phyloP scores from a whole-genome alignment of 2,113 vertebrate genomes.

The Aythya baeri region DNA sequence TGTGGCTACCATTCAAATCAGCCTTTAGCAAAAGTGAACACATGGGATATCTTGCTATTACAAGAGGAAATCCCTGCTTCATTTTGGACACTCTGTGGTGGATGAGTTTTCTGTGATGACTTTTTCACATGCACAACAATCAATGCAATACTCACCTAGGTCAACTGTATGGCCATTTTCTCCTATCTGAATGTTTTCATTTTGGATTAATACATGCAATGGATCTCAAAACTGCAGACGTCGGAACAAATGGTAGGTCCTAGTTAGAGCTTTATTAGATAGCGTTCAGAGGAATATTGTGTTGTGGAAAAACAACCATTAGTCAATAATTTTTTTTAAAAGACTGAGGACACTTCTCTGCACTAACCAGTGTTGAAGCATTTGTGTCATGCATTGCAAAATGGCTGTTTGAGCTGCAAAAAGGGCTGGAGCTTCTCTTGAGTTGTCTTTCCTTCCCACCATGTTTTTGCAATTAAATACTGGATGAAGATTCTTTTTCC shows the following conservation, averaged over 20 bases:
- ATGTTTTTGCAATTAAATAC: constrained; percentile 61
- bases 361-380: neutral
- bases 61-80: neutral
- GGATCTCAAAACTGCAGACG: neutral
- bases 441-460: constrained; percentile 12
- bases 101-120: neutral
- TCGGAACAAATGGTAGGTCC: neutral
- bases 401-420: neutral
- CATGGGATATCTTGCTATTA: neutral
- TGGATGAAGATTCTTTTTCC: constrained; percentile 34
- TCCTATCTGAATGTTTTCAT: constrained; percentile 10
- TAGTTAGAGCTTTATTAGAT: neutral
- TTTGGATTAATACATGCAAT: neutral
- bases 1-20: neutral
- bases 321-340: neutral
- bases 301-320: neutral
- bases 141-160: neutral
- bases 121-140: neutral
- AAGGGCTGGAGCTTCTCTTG: neutral
- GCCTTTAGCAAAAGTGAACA: neutral
- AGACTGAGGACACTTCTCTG: neutral
- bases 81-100: neutral
- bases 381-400: neutral
- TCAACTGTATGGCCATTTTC: neutral
- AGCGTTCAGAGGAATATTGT: neutral